Evolutionary conservation across 2,888 invertebrate genomes (phyloP).

Genomic region (Rotaria sp.): DNA sequence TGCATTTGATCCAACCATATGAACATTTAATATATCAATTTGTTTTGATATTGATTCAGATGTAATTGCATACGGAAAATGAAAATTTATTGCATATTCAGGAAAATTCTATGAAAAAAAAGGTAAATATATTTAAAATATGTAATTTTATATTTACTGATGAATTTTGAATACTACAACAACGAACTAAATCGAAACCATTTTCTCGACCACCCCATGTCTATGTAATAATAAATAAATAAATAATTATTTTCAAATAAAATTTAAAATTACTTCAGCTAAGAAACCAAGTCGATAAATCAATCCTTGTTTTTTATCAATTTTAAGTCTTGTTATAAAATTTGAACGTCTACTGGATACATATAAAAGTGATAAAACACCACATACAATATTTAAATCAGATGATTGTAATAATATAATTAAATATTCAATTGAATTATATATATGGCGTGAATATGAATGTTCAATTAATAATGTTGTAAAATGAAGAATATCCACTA

Average conservation of each 20-base stretch:
- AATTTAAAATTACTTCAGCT: constrained; percentile 64
- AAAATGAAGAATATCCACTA: constrained; percentile 71
- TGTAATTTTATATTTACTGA: background rate
- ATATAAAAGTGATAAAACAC: constrained; percentile 73
- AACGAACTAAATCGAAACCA: constrained; percentile 74
- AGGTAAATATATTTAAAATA: too few species aligned
- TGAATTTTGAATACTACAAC: constrained; percentile 58
- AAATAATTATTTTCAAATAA: too few species aligned
- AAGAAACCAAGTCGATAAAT: constrained; percentile 68
- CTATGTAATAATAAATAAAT: constrained; percentile 52
- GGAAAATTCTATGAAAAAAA: constrained; percentile 52
- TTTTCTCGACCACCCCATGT: constrained; percentile 79
- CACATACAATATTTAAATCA: constrained; percentile 73
- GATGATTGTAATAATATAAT: constrained; percentile 64
- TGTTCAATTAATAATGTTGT: constrained; percentile 76
- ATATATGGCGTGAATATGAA: constrained; percentile 67
- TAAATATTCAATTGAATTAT: constrained; percentile 78
- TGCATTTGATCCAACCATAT: constrained; percentile 60
- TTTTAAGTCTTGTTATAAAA: constrained; percentile 70
- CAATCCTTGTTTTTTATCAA: constrained; percentile 65
- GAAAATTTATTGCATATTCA: constrained; percentile 68
- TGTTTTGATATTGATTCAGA: constrained; percentile 19
- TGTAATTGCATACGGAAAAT: constrained; percentile 62
- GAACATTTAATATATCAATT: constrained; percentile 37
- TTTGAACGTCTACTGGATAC: constrained; percentile 81